Base-by-base conservation (phyloP, 1,140 invertebrate genomes). In the Formica exsecta region DNA sequence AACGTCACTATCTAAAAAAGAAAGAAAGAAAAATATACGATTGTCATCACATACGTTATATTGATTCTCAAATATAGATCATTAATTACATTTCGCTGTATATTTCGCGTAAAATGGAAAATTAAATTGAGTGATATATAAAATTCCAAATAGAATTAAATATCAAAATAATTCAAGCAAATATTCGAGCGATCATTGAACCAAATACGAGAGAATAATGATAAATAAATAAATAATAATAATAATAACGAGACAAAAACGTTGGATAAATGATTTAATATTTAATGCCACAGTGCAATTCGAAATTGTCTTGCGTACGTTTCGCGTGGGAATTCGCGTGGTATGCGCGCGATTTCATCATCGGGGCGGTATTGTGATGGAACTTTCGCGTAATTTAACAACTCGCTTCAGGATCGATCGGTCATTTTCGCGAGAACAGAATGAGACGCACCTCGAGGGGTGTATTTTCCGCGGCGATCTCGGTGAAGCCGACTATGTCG, bases 401-500 rank as follows among this genome's bases (percentile, higher is more conserved):
- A 64, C 7, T 41, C 6, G 62, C n/a, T n/a, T 75, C 44, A 48
- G 7, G 32, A 86, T 81, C 61, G 73, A 76, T 79, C 44, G 22
- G 38, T 76, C 73, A 44, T 64, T 79, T 9, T 32, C 7, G 5
- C 19, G 25, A 11, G 59, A 76, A 48, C 13, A 36, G n/a, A 48
- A 48, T 29, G n/a, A 9, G 38, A 59, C 36, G 68, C 81, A 98
- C 97, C 96, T 99, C 97, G 41, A 99, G 95, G 0, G 98, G 98
- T 13, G 98, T 98, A 91, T 98, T 98, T 93, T 98, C 97, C 0
- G 98, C 98, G 0, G 97, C 98, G 96, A 98, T 98, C 64, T 97
- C 96, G 0, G 98, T 99, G 93, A 99, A 99, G 19, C 98, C 98
- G 19, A 99, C 98, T 87, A 99, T 99, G 93, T 99, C 98, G 93